phyloP scores from a whole-genome alignment of 2,113 vertebrate species.

The Pica pica region DNA sequence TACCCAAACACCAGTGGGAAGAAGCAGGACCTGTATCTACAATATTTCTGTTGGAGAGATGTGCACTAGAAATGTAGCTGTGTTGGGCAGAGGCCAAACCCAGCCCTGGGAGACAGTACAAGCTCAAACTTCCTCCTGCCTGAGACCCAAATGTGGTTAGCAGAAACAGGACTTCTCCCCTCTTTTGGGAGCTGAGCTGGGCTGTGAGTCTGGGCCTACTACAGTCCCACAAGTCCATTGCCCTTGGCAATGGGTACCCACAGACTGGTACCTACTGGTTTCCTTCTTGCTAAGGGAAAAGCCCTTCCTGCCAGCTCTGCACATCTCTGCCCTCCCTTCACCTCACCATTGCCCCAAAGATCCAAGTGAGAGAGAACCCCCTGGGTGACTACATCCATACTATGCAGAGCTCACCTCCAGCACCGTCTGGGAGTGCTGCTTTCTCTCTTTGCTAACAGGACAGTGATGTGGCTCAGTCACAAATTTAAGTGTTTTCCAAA shows the following conservation, averaged over 20 bases:
- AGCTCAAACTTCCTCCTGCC: background rate
- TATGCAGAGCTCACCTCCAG: background rate
- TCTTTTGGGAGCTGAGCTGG: background rate
- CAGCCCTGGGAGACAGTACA: background rate
- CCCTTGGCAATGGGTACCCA: background rate
- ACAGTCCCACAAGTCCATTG: background rate
- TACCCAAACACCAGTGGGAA: background rate
- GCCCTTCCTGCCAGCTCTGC: background rate
- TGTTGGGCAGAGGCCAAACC: background rate
- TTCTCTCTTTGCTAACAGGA: background rate
- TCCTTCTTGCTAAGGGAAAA: background rate
- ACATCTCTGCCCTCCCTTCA: background rate
- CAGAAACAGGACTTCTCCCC: background rate
- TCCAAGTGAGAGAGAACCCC: background rate
- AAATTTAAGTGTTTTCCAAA: background rate
- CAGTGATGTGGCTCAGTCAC: accelerated
- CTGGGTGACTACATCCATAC: accelerated
- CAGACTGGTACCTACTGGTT: background rate
- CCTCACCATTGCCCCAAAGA: background rate
- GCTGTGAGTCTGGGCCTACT: background rate
- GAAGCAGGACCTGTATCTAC: background rate
- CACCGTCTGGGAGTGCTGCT: background rate
- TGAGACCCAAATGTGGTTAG: background rate
- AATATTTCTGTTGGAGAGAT: background rate
- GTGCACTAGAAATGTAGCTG: background rate